Base-by-base conservation (phyloP, 2,888 invertebrate species). In the Trichopoda pennipes region DNA sequence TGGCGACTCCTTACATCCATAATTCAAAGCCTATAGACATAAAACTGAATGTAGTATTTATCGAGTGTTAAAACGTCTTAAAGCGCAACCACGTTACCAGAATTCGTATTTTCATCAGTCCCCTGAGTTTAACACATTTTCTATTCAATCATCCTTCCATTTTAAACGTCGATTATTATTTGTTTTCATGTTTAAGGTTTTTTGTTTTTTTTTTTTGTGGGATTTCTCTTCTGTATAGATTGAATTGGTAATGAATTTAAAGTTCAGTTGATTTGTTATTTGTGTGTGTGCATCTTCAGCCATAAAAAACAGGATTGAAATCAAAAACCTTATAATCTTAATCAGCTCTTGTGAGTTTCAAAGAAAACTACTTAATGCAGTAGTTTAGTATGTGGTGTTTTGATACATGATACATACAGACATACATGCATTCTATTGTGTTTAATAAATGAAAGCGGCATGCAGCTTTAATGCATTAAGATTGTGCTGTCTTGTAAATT, bases 171-270 rank as follows among this genome's bases (percentile, higher is more conserved):
- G 28, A 28, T 38, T 53, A 0, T 38, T 38, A 42, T 28, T 53
- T 35, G n/a, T 16, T 56, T 69, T 28, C 28, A 28, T 28, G 28
- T 28, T 28, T 28, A 28, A 28, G 4, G 28, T 28, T 28, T 28
- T 28, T 28, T 28, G 3, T 38, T 38, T 21, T 60, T 8, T 38
- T 28, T 38, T 44, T 44, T 35, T 58, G 49, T 63, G 58, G 42
- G 68, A 44, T 60, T 74, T 51, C 38, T 42, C 78, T 68, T 64
- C 60, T 17, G 44, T 58, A 47, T 70, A 66, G 69, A 78, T 81
- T 42, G 53, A 81, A 77, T 77, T 74, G 73, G 69, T 70, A 81
- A 81, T 77, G 78, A 70, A 70, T 66, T 78, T 81, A 49, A 74
- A 81, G 74, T 74, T 77, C 58, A 63, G 68, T 77, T 23, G 35